Conservation (phyloP, 2,797 vertebrate genomes). For the Tympanoctomys barrerae region DNA sequence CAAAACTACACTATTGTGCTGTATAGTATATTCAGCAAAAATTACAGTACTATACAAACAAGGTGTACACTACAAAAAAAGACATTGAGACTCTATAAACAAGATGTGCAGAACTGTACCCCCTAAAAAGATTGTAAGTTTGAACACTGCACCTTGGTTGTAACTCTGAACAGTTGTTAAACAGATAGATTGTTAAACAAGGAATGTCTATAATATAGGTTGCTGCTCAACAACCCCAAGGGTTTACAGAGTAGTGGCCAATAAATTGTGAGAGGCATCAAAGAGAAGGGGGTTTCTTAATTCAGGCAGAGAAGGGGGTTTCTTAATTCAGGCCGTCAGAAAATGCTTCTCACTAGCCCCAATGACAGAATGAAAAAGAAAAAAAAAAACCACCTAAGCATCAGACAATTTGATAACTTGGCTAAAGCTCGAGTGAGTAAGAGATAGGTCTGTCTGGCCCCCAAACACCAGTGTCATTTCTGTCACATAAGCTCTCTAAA, state of each 20-base stretch:
- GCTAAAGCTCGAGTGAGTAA: slow-evolving; percentile 55
- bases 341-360: slow-evolving; percentile 23
- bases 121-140: neutral
- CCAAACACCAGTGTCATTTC: neutral
- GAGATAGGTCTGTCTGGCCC: slow-evolving; percentile 12
- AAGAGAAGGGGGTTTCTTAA: neutral
- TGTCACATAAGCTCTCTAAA: slow-evolving; percentile 39
- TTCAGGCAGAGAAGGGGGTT: neutral
- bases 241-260: neutral
- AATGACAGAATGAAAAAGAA: neutral
- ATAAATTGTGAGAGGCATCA: slow-evolving; percentile 15
- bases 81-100: neutral
- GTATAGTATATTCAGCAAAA: neutral
- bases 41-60: neutral
- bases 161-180: neutral
- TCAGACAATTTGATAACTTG: slow-evolving; percentile 10
- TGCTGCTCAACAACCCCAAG: neutral
- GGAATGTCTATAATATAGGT: neutral
- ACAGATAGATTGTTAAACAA: neutral
- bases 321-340: slow-evolving; percentile 32
- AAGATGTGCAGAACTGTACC: neutral
- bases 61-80: neutral
- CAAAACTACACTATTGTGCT: neutral
- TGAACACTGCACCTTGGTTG: neutral
- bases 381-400: neutral